These are phyloP conservation scores for Lochmaea crataegi DNA, from an alignment of 2,888 invertebrate species.

Conservation along the genomic window DNA sequence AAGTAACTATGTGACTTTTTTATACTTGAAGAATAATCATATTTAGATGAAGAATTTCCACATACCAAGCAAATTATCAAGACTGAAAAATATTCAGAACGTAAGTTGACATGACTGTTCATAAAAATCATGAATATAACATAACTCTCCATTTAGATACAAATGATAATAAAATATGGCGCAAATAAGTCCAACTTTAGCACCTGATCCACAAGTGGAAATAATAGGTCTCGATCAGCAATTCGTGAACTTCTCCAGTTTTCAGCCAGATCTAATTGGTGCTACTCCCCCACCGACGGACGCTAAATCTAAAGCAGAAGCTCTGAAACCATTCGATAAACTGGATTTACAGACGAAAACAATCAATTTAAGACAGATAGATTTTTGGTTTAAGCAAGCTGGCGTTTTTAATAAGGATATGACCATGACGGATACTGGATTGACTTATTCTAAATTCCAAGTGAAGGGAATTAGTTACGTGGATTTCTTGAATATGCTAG, in stretches of 20 bases:
- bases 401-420: constrained; percentile 78
- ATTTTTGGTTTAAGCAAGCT: constrained; percentile 96
- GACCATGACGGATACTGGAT: constrained; percentile 90
- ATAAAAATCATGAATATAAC: not conserved
- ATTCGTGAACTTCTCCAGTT: constrained; percentile 83
- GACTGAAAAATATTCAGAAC: not conserved
- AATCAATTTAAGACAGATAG: constrained; percentile 89
- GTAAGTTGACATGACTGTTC: not conserved
- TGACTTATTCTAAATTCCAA: constrained; percentile 89
- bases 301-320: constrained; percentile 69
- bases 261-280: not conserved
- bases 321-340: constrained; percentile 83
- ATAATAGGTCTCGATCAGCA: constrained; percentile 69
- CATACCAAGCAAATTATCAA: too few relatives aligned
- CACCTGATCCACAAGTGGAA: not conserved
- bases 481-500: constrained; percentile 74
- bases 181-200: not conserved
- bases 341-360: constrained; percentile 65
- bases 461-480: constrained; percentile 55
- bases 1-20: too few relatives aligned
- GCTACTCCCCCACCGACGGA: not conserved
- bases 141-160: not conserved
- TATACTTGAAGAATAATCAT: not conserved
- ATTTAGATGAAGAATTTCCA: not conserved
- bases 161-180: not conserved